Conservation (phyloP, 2,797 vertebrate genomes). For the Ispidina lecontei region DNA sequence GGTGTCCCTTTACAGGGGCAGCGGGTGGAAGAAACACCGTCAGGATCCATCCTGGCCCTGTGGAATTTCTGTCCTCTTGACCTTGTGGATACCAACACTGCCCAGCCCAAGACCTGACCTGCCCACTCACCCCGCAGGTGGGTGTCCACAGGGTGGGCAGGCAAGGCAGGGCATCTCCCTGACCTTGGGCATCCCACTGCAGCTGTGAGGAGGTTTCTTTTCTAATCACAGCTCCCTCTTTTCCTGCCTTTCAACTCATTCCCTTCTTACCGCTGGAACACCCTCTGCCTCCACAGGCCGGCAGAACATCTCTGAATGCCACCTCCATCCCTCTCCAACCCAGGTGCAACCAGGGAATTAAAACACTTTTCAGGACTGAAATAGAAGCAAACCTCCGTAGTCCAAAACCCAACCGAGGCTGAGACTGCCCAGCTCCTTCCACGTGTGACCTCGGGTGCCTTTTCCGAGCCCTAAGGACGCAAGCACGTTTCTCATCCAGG, state of each 20-base stretch:
- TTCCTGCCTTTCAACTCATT: background rate
- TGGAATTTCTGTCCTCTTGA: background rate
- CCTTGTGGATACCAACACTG: accelerated
- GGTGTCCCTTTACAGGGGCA: background rate
- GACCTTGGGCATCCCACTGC: accelerated
- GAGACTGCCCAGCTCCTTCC: background rate
- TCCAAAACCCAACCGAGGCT: background rate
- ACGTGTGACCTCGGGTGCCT: background rate
- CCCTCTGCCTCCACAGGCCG: background rate
- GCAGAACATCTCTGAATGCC: background rate
- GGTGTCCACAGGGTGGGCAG: background rate
- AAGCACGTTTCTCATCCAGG: background rate
- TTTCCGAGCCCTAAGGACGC: background rate
- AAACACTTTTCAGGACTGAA: background rate
- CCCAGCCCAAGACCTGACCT: background rate
- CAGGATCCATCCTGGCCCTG: background rate
- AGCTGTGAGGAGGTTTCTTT: background rate
- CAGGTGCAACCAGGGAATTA: background rate
- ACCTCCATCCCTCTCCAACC: accelerated
- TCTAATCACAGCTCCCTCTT: background rate
- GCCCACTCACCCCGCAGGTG: accelerated
- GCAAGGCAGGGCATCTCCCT: background rate
- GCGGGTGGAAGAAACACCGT: background rate
- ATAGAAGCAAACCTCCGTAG: background rate
- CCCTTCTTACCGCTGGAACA: background rate